Base-by-base conservation (phyloP, 2,888 invertebrate species). In the Cantharis nigra region DNA sequence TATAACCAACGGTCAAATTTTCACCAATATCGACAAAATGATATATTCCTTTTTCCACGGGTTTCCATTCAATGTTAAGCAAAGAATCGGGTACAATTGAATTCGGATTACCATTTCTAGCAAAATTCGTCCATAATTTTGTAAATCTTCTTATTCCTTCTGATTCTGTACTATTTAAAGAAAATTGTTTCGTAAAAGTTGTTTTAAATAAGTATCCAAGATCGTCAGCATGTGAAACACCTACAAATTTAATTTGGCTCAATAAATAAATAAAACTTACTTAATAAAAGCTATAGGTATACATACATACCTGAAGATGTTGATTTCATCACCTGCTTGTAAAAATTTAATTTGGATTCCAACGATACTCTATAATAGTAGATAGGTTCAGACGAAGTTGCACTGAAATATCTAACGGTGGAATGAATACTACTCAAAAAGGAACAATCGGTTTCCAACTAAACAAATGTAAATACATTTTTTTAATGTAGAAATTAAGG, bases 391-490 rank as follows among this genome's bases (percentile, higher is more conserved):
- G 75, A 79, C 13, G 84, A 83, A 0, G 82, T 84, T 74, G 81
- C 79, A 9, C 81, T 69, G 70, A 85, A 85, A 7, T 79, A 71
- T 78, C 77, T 80, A 3, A 84, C 81, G 9, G 84, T 76, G 5
- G 79, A 82, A 7, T 82, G 76, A 11, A 86, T 80, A 20, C 83
- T 82, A 26, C 81, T 69, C 18, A 83, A 77, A 73, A 88, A 87
- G 49, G 84, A 84, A n/a, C 81, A 81, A 74, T 88, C 88, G 7
- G 85, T 83, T 78, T 85, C 83, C 20, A 87, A 77, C 87, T 87
- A 81, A 67, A 86, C 86, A 20, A 13, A 26, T 26, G 1, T 9
- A 1, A 26, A 26, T 9, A 7, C 9, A 26, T 26, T 33, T n/a
- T 33, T 33, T 5, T 33, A 71, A 16, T 3, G 20, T n/a, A 1